These are phyloP conservation scores for Caenorhabditis uteleia DNA, from an alignment of 2,888 invertebrate species.

Conservation along the genomic window DNA sequence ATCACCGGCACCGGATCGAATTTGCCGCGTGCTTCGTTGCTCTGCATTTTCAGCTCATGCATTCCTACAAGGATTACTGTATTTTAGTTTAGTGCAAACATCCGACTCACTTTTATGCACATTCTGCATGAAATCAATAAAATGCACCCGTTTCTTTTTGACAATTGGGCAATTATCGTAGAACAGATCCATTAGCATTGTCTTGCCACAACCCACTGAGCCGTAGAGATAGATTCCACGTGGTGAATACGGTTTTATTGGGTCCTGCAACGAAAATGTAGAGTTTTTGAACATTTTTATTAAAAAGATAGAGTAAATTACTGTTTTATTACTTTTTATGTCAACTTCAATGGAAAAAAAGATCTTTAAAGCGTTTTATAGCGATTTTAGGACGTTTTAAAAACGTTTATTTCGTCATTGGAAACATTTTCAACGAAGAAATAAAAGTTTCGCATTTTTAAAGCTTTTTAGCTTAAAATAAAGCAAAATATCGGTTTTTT, in stretches of 20 bases:
- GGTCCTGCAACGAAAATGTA: no score
- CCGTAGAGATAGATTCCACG: conserved; percentile 85
- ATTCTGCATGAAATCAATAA: conserved; percentile 95
- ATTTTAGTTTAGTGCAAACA: conserved; percentile 3
- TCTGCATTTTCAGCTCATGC: conserved; percentile 80
- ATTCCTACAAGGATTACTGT: conserved; percentile 75
- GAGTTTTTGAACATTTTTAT: no score
- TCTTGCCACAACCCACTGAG: conserved; percentile 86
- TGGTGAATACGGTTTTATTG: conserved; percentile 20
- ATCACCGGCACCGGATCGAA: conserved; percentile 91
- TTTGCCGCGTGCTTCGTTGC: conserved; percentile 39
- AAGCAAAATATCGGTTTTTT: no score
- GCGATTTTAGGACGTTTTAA: no score
- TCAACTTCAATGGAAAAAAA: background rate
- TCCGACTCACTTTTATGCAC: conserved; percentile 78
- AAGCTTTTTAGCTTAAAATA: no score
- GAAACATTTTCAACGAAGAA: no score
- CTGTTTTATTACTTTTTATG: no score
- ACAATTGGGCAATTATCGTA: conserved; percentile 79
- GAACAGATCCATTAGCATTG: conserved; percentile 98
- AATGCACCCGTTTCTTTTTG: conserved; percentile 81
- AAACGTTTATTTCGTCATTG: no score
- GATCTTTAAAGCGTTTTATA: background rate
- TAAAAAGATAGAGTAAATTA: no score
- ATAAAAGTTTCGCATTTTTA: no score